Evolutionary conservation across 2,797 vertebrate species (phyloP), one percentile per base, ranked within the genome.

Genomic region (Galago senegalensis): DNA sequence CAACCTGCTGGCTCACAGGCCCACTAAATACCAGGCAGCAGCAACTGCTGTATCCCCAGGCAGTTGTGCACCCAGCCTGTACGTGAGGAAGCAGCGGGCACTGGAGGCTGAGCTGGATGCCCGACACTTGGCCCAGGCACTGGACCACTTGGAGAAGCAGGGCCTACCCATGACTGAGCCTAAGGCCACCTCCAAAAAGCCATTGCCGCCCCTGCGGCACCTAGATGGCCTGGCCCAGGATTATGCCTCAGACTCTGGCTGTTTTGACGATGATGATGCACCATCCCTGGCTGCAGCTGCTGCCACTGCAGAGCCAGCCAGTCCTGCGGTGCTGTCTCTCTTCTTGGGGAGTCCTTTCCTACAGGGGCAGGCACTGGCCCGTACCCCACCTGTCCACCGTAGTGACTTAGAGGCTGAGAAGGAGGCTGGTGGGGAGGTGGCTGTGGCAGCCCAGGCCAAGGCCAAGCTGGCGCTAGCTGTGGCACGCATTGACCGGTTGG

Each of bases 41-140:
- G 95, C 99, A 7, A 98, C 99, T 0, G 99, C 99, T 0, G 97
- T 99, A 9, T 99, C 99, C 0, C 99, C 99, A 0, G 99, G 99
- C 16, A 99, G 99, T 86, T 99, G 99, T 94, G 99, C 99, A 98
- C 99, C 99, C 31, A 99, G 99, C 0, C 99, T 99, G 61, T 99
- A 99, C 87, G 99, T 99, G 99, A 99, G 99, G 91, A 99, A 99
- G 97, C 99, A 99, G 98, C 99, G 99, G 95, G 99, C 99, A 0
- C 98, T 99, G 96, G 99, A 99, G 98, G 99, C 99, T 0, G 99
- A 99, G 98, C 98, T 99, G 95, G 99, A 99, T 0, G 99, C 99
- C 27, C 99, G 99, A 88, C 99, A 99, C 98, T 98, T 99, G 31
- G 99, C 99, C 0, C 99, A 99, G 98, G 99, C 99, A 0, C 99